Evolutionary conservation across 2,113 vertebrate species (phyloP).

Genomic region (Laterallus jamaicensis): DNA sequence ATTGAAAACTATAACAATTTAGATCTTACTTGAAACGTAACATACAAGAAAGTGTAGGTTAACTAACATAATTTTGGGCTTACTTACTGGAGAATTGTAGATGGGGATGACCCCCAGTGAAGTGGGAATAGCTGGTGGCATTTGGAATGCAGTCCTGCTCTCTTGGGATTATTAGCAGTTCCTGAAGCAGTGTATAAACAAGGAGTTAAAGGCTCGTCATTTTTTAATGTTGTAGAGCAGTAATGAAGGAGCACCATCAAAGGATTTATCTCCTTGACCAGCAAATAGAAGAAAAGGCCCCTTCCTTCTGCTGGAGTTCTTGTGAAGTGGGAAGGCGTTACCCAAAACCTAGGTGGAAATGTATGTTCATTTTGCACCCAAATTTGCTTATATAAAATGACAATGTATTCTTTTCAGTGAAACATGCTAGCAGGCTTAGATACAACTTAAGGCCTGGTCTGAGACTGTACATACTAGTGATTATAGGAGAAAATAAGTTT

Average conservation of each 20-base stretch:
- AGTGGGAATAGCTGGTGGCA: background rate
- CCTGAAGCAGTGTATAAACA: background rate
- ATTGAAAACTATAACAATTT: background rate
- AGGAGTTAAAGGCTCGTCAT: background rate
- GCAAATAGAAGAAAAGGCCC: background rate
- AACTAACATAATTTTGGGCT: background rate
- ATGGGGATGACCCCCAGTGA: background rate
- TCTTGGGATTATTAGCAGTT: background rate
- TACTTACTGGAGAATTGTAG: background rate
- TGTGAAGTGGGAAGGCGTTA: rapidly evolving
- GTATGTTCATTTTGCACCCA: background rate
- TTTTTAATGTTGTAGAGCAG: background rate
- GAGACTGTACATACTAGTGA: background rate
- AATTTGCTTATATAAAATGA: background rate
- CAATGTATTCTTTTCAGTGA: background rate
- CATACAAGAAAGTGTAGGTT: background rate
- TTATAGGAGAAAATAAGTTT: background rate
- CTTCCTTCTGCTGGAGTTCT: background rate
- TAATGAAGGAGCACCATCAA: background rate
- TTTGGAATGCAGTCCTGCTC: background rate
- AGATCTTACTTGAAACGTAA: background rate
- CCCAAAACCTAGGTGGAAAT: background rate
- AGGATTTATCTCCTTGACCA: background rate
- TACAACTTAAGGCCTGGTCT: background rate
- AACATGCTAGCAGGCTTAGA: background rate